Conservation (phyloP, 1,140 invertebrate species). For the Epicauta chinensis region DNA sequence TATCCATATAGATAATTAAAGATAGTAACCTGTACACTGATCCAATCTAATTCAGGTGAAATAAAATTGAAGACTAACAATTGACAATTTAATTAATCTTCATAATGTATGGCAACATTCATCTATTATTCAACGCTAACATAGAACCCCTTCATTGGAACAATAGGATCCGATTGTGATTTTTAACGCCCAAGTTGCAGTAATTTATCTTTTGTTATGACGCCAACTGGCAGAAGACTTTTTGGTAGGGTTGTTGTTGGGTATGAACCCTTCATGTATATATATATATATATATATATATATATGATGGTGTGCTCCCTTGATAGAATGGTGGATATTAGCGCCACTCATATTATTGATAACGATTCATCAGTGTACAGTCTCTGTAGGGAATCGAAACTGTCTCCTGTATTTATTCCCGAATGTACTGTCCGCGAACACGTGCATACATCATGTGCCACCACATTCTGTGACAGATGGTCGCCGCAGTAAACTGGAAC, state of each 20-base stretch:
- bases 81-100: too few species aligned
- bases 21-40: too few species aligned
- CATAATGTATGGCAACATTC: too few species aligned
- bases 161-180: too few species aligned
- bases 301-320: not conserved
- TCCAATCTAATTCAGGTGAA: too few species aligned
- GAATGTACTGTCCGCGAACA: constrained; percentile 15
- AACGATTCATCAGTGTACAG: constrained; percentile 13
- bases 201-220: constrained; percentile 24
- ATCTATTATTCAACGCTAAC: too few species aligned
- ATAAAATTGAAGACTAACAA: too few species aligned
- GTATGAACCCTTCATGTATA: constrained; percentile 16
- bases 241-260: not conserved
- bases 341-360: constrained; percentile 16
- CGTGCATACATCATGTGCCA: constrained; percentile 23
- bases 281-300: too few species aligned
- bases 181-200: not conserved
- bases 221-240: constrained; percentile 11
- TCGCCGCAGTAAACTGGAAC: constrained; percentile 12
- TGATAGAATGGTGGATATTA: constrained; percentile 12
- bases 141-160: too few species aligned
- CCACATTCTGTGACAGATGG: constrained; percentile 24
- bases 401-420: not conserved
- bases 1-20: too few species aligned
- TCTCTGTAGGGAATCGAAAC: constrained; percentile 1